phyloP scores from a whole-genome alignment of 2,113 vertebrate species.

The Todiramphus saurophagus region DNA sequence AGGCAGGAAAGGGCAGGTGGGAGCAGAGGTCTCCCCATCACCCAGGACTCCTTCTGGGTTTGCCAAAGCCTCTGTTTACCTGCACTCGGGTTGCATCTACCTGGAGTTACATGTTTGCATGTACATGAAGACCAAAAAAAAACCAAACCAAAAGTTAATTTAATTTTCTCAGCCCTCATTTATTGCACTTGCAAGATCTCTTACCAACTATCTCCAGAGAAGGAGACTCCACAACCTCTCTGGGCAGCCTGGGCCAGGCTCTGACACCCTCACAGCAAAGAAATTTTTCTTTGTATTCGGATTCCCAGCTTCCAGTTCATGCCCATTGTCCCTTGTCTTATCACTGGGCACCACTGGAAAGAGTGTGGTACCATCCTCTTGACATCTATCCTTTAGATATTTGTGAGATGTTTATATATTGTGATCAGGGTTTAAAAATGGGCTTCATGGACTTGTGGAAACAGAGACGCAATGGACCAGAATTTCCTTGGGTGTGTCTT shows the following conservation, averaged over 20 bases:
- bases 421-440: neutral
- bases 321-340: neutral
- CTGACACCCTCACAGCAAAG: neutral
- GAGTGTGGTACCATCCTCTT: neutral
- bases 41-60: neutral
- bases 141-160: neutral
- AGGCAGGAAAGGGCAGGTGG: too few species aligned
- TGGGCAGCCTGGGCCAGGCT: neutral
- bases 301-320: neutral
- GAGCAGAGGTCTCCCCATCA: neutral
- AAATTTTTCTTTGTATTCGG: neutral
- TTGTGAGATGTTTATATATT: neutral
- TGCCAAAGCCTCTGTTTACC: neutral
- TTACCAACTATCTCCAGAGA: too few species aligned
- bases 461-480: neutral
- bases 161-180: neutral
- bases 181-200: neutral
- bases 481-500: neutral
- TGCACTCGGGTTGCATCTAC: rapidly evolving
- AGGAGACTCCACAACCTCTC: too few species aligned
- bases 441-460: neutral
- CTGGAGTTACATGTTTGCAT: neutral
- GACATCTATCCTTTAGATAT: neutral
- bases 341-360: neutral
- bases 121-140: neutral